Percentiles rank a stretch among this genome's conserved stretches.
Evolutionary conservation across 2,888 invertebrate genomes (phyloP).

Genomic region (Apotomis turbidana): DNA sequence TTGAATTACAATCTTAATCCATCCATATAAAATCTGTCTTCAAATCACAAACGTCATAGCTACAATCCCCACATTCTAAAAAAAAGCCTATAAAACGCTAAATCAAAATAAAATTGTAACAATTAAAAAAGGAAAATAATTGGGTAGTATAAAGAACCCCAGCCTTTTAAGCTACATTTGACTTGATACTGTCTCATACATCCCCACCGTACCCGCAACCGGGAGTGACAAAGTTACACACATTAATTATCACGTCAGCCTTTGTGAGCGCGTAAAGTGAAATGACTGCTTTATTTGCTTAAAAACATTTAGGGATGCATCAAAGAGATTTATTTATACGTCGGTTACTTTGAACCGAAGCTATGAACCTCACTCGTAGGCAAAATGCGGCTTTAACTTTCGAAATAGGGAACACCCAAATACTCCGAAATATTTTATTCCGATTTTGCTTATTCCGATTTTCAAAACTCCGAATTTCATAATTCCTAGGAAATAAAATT

Average conservation of each 20-base stretch:
- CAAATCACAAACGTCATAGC: background rate
- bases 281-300: conserved; percentile 45
- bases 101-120: background rate
- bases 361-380: conserved; percentile 3
- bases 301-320: conserved; percentile 37
- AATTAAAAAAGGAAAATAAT: conserved; percentile 3
- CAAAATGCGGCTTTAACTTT: conserved; percentile 14
- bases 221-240: conserved; percentile 45
- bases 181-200: conserved; percentile 27
- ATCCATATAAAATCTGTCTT: too few relatives aligned
- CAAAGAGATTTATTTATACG: conserved; percentile 37
- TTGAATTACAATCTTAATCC: too few relatives aligned
- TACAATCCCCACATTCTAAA: background rate
- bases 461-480: too few relatives aligned
- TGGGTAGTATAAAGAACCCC: background rate
- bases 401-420: too few relatives aligned
- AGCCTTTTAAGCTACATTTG: conserved; percentile 21
- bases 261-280: conserved; percentile 55
- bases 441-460: too few relatives aligned
- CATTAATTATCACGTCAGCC: conserved; percentile 61
- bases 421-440: too few relatives aligned
- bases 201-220: conserved; percentile 12
- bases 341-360: conserved; percentile 20
- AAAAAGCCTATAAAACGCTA: background rate
- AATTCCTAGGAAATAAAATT: too few relatives aligned